phyloP scores from a whole-genome alignment of 30 jellyfish, hydroid and myxozoan species.

The Rhopilema esculentum region DNA sequence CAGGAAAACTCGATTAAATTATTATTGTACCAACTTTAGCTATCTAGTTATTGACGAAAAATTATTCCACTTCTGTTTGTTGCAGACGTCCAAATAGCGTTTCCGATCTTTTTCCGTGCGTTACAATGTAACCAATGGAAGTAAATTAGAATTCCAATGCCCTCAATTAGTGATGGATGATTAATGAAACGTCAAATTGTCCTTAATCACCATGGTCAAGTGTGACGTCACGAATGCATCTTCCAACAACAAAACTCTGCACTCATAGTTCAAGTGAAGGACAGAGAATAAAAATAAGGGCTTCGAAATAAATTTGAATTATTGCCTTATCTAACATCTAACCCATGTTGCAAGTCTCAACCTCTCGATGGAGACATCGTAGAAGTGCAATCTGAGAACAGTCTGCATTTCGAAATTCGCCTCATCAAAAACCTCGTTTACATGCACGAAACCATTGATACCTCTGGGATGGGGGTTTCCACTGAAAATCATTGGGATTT shows the following conservation, averaged over 20 bases:
- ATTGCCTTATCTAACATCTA: neutral
- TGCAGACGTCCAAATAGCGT: neutral
- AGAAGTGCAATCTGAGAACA: neutral
- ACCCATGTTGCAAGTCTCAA: neutral
- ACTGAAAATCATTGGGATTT: neutral
- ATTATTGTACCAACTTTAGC: neutral
- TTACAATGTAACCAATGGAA: neutral
- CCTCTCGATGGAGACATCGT: neutral
- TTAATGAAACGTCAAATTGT: neutral
- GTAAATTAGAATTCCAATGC: neutral
- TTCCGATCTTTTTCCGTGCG: neutral
- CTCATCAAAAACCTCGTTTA: neutral
- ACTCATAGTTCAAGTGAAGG: neutral
- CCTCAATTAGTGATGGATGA: neutral
- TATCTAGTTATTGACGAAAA: neutral
- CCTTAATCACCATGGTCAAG: conserved; percentile 36
- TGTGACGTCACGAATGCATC: conserved; percentile 34
- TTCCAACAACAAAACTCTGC: neutral
- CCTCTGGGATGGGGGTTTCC: neutral
- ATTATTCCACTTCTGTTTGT: neutral
- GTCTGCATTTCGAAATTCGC: neutral
- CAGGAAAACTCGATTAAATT: neutral
- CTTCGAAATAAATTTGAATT: neutral
- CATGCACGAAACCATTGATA: neutral
- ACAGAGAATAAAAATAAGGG: neutral